Evolutionary conservation across 2,888 invertebrate species (phyloP), one percentile per base, ranked within the genome.

Genomic region (Nomada fabriciana): DNA sequence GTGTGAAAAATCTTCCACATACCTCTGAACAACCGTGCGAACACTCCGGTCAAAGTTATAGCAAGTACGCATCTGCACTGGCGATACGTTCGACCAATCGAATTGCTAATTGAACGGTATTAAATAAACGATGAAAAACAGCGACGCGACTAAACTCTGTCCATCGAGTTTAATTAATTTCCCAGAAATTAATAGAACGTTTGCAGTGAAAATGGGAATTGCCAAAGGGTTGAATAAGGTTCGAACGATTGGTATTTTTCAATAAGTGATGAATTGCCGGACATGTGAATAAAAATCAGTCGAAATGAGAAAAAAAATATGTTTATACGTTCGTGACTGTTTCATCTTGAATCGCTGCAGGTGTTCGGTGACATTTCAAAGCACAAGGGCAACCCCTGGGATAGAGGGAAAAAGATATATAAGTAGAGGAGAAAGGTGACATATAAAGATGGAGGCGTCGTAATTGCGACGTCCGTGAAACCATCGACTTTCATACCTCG

Each of bases 401-500:
- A 4, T 15, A 42, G 15, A n/a, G 59, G 23, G n/a, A n/a, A n/a
- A 13, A 10, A n/a, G 59, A 36, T 36, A 36, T 36, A 36, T 36
- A 36, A 36, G 7, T 36, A 7, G 36, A 36, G 36, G 20, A 7
- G 55, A 15, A 15, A 29, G 23, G 59, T 36, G 74, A 74, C 68
- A 59, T 74, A 59, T 36, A 57, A 23, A 43, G 29, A 11, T 23
- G 4, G 23, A 57, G 13, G 13, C 1, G 23, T 25, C 50, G 63
- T 77, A 79, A 79, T 78, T 69, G 63, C 78, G 29, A 69, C 57
- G 55, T 52, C 63, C 36, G 50, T n/a, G 78, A 69, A 55, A 55
- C 67, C 76, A 25, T 78, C 53, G 72, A n/a, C 50, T 55, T 74
- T 74, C 64, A 74, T 74, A 64, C 29, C 64, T 64, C 60, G 80